Conservation (phyloP, 2,888 invertebrate species). For the Gymnosoma rotundatum region DNA sequence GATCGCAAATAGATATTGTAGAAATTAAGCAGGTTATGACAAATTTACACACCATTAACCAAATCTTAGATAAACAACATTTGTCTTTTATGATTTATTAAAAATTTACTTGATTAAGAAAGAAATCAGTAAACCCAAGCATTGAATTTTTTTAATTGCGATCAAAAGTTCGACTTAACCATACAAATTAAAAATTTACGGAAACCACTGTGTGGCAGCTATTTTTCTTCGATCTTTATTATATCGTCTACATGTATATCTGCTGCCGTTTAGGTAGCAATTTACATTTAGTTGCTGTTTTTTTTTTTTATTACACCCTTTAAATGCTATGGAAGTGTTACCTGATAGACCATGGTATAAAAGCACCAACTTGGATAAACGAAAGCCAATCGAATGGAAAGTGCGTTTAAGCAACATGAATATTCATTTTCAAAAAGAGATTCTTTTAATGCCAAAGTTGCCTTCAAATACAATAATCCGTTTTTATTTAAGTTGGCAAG, state of each 20-base stretch:
- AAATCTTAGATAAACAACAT: too few relatives aligned
- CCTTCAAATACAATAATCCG: conserved; percentile 8
- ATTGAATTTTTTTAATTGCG: too few relatives aligned
- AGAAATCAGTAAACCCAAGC: too few relatives aligned
- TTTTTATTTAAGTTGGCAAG: conserved; percentile 18
- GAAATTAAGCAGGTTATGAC: too few relatives aligned
- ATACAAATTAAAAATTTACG: too few relatives aligned
- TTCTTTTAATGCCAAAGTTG: conserved; percentile 17
- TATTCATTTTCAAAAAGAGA: conserved; percentile 32
- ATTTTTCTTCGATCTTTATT: neutral
- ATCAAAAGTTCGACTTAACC: too few relatives aligned
- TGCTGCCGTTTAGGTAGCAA: neutral
- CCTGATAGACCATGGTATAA: conserved; percentile 32
- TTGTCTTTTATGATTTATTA: too few relatives aligned
- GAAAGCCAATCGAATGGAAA: conserved; percentile 50
- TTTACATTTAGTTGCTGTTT: neutral
- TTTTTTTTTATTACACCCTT: neutral
- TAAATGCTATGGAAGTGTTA: conserved; percentile 14
- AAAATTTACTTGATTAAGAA: too few relatives aligned
- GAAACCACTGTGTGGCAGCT: too few relatives aligned
- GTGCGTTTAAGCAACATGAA: conserved; percentile 54
- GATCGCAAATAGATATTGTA: too few relatives aligned
- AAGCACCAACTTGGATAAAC: conserved; percentile 50
- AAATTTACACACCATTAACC: too few relatives aligned
- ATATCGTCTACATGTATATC: neutral